Evolutionary conservation across 2,113 vertebrate species (phyloP).

Genomic region (Pollimyrus isidori): DNA sequence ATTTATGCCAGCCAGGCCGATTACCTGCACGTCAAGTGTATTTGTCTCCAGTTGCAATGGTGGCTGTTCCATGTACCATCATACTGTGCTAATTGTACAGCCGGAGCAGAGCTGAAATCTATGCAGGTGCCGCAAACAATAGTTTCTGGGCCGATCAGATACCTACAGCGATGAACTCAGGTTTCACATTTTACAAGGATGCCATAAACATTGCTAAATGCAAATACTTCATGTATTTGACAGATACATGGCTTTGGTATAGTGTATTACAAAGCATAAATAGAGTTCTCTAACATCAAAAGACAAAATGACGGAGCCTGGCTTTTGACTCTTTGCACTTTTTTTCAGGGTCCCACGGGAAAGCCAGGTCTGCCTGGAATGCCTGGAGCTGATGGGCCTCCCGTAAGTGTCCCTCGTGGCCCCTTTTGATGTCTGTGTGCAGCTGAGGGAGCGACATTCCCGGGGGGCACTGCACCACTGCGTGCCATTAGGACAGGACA

Average conservation of each 20-base stretch:
- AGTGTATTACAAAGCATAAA: background rate
- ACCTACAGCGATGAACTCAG: background rate
- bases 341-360: conserved; percentile 71
- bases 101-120: background rate
- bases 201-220: background rate
- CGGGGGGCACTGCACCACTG: background rate
- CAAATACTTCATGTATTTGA: background rate
- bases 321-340: background rate
- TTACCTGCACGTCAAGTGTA: background rate
- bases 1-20: background rate
- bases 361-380: conserved; percentile 87
- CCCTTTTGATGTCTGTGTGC: background rate
- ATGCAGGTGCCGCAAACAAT: background rate
- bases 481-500: background rate
- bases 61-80: background rate
- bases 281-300: background rate
- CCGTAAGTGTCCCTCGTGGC: conserved; percentile 57
- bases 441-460: background rate
- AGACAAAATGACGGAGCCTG: background rate
- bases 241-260: background rate
- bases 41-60: background rate
- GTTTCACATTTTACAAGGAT: background rate
- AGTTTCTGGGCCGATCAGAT: background rate
- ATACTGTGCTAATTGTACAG: background rate
- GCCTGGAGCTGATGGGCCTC: conserved; percentile 79